Evolutionary conservation across 2,113 vertebrate genomes (phyloP).

Genomic region (Gyps fulvus): DNA sequence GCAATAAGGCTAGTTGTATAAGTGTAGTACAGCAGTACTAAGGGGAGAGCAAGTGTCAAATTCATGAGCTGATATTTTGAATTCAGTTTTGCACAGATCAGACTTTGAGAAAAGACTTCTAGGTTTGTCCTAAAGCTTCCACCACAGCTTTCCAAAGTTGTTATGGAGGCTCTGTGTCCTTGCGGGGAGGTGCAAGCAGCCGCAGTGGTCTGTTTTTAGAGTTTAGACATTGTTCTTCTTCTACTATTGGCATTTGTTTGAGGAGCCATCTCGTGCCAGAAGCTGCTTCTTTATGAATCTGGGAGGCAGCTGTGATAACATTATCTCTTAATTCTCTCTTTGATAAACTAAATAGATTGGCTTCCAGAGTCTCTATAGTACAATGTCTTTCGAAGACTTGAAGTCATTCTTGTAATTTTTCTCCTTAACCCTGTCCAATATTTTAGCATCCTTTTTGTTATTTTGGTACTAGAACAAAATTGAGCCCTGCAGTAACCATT

Average conservation of each 20-base stretch:
- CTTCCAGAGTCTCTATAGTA: background rate
- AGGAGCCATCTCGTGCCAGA: background rate
- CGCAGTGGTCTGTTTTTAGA: background rate
- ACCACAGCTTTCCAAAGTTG: background rate
- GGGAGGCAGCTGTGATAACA: background rate
- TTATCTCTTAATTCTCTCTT: background rate
- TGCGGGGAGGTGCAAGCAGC: background rate
- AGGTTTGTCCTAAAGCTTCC: background rate
- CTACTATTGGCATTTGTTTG: background rate
- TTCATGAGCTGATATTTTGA: background rate
- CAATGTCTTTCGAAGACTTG: background rate
- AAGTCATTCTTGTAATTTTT: background rate
- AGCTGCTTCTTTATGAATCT: background rate
- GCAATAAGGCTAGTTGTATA: accelerated
- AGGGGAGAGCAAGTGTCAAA: background rate
- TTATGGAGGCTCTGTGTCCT: background rate
- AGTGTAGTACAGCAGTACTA: background rate
- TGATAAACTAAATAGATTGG: background rate
- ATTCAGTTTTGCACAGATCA: background rate
- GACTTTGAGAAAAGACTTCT: background rate
- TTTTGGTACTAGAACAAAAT: background rate
- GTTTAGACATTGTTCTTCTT: background rate
- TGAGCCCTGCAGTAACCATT: background rate
- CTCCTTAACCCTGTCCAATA: background rate
- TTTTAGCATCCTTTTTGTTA: background rate